Evolutionary conservation across 1,140 invertebrate species (phyloP), one percentile per base, ranked within the genome.

Genomic region (Caenorhabditis remanei): DNA sequence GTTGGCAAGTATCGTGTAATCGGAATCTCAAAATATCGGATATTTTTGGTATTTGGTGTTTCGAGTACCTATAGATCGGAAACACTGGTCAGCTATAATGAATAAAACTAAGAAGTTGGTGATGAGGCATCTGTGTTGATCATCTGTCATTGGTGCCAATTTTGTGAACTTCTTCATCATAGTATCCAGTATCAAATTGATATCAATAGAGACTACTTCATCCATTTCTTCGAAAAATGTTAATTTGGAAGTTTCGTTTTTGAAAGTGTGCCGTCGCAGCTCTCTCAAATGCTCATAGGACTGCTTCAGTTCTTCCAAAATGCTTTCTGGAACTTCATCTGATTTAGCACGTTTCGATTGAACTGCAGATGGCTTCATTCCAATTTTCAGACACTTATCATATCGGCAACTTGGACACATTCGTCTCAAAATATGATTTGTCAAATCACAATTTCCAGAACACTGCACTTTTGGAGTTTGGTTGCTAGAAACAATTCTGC

Each of bases 221-320:
- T 71, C 65, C 65, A 71, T 71, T 71, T 71, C 65, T 14, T 71
- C 65, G 41, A 71, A 71, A 71, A 32, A 71, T 8, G 41, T 43
- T 16, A 71, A 16, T 43, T 46, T 71, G 0, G 65, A 43, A 5
- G 0, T 14, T 21, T 71, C 13, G n/a, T 46, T 71, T 71, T 46
- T 43, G 19, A 71, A 71, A 19, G 41, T 71, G 43, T 43, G 13
- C 8, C 9, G 13, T 46, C 65, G 13, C 1, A n/a, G 9, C 5
- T 71, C 65, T 16, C 5, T 4, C 5, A 46, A n/a, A 32, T 71
- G 9, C 46, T 43, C 0, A n/a, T 71, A 71, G 0, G 65, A 8
- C 19, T 71, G n/a, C 1, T 71, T 71, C n/a, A 71, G 24, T n/a
- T 71, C 65, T 43, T 71, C 65, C 16, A 71, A 41, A 19, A 71